Evolutionary conservation across 2,797 vertebrate species (phyloP).

Genomic region (Lacerta viridis): DNA sequence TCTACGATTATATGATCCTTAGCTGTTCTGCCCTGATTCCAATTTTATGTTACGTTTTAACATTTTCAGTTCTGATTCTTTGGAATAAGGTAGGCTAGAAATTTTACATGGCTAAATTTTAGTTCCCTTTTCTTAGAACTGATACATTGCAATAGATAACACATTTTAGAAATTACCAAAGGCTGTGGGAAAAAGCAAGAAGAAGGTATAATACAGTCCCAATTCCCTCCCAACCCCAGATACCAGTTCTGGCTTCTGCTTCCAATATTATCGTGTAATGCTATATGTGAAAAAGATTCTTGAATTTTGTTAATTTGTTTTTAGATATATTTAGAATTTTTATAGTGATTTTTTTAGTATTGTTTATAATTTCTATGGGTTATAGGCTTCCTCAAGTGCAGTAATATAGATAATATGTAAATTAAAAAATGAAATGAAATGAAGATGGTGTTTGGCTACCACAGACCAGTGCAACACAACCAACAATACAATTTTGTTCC

Average conservation of each 20-base stretch:
- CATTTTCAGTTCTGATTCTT: neutral
- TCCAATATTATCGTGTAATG: neutral
- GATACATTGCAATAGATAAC: neutral
- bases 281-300: neutral
- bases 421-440: no score
- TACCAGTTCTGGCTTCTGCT: neutral
- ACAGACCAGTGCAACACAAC: neutral
- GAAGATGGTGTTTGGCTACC: neutral
- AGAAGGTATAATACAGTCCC: neutral
- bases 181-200: neutral
- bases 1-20: no score
- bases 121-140: neutral
- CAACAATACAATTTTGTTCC: neutral
- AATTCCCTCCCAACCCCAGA: neutral
- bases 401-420: no score
- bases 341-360: neutral
- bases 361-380: no score
- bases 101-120: neutral
- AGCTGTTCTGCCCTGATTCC: neutral
- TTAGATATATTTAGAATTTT: neutral
- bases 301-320: neutral
- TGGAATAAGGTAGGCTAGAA: neutral
- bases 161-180: neutral
- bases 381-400: no score
- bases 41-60: neutral